phyloP scores from a whole-genome alignment of 2,888 invertebrate genomes.

The Sinotaia quadrata region DNA sequence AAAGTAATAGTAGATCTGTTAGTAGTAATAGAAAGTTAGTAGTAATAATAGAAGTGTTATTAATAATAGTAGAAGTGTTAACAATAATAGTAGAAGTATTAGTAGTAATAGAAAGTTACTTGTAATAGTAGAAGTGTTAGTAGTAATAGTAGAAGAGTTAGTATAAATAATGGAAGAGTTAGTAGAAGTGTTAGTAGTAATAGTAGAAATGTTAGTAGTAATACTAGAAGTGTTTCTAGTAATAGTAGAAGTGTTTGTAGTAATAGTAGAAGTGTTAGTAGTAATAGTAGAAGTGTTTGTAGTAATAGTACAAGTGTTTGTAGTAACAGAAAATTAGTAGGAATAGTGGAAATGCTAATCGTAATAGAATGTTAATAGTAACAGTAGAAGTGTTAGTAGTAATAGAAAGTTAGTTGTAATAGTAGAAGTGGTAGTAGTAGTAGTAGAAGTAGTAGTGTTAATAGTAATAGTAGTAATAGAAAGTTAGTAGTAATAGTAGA shows the following conservation, averaged over 20 bases:
- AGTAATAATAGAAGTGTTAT: not conserved
- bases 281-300: not conserved
- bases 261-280: not conserved
- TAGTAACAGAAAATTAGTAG: not conserved
- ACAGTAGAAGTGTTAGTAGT: not conserved
- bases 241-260: conserved; percentile 5
- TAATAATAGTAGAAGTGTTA: not conserved
- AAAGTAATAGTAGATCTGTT: not conserved
- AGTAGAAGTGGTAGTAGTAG: not conserved
- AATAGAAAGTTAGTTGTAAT: not conserved
- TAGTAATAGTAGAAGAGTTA: not conserved
- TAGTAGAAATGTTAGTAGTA: not conserved
- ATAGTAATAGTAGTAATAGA: no score
- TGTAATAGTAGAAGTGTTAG: not conserved
- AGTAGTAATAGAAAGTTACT: not conserved
- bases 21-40: not conserved
- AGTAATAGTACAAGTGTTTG: not conserved
- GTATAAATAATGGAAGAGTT: not conserved
- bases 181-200: conserved; percentile 1
- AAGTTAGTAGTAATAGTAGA: no score
- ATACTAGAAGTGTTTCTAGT: conserved; percentile 1
- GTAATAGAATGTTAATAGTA: not conserved
- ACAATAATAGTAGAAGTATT: not conserved
- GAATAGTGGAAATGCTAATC: no score
- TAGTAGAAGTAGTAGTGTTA: no score